phyloP scores from a whole-genome alignment of 2,113 vertebrate species.

The Peromyscus californicus region DNA sequence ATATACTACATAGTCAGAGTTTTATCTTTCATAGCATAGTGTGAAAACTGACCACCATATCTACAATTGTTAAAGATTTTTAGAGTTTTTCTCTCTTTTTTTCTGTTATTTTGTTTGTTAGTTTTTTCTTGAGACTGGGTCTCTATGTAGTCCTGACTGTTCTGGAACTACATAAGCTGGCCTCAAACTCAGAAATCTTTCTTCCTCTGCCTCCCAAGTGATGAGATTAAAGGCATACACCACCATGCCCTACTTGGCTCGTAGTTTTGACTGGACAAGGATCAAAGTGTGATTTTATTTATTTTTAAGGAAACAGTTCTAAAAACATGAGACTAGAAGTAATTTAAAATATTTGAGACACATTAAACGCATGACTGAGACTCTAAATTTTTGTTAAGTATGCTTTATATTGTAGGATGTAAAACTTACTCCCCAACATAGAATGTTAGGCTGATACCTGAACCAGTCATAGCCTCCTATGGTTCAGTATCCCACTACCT shows the following conservation, averaged over 20 bases:
- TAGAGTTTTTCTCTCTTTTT: not conserved
- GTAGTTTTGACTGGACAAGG: not conserved
- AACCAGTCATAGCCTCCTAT: not conserved
- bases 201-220: not conserved
- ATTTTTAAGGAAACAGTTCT: not conserved
- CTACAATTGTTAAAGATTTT: not conserved
- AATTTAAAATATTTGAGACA: not conserved
- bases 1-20: not conserved
- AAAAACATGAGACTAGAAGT: not conserved
- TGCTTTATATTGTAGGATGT: not conserved
- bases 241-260: not conserved
- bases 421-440: not conserved
- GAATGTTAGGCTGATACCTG: not conserved
- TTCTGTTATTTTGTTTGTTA: not conserved
- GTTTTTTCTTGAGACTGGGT: not conserved
- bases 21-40: not conserved
- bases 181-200: not conserved
- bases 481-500: not conserved
- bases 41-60: not conserved
- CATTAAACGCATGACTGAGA: not conserved
- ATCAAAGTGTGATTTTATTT: not conserved
- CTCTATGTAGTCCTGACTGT: not conserved
- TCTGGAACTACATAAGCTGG: not conserved
- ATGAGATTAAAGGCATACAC: not conserved
- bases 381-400: not conserved